Conservation (phyloP, 2,797 vertebrate genomes). For the Gallirallus australis region DNA sequence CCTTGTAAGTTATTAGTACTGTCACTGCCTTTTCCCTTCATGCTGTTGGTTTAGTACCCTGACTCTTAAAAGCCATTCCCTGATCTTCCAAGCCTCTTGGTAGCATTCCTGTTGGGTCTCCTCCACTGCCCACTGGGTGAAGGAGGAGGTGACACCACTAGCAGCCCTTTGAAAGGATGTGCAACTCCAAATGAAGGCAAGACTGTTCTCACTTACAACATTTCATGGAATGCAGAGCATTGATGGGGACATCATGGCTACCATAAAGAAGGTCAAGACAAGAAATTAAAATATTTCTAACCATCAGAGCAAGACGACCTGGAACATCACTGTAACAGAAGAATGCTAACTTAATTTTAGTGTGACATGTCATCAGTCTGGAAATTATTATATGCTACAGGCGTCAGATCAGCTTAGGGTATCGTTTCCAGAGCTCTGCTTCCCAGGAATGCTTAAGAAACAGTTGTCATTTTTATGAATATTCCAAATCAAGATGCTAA, state of each 20-base stretch:
- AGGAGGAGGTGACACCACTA: background rate
- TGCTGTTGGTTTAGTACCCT: background rate
- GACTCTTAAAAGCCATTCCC: background rate
- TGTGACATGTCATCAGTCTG: background rate
- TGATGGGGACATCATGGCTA: background rate
- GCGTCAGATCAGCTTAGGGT: background rate
- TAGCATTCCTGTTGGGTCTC: background rate
- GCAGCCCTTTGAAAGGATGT: background rate
- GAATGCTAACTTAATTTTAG: background rate
- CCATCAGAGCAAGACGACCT: background rate
- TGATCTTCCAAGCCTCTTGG: background rate
- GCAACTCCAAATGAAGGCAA: background rate
- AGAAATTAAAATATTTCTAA: background rate
- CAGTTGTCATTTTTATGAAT: background rate
- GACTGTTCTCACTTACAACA: background rate
- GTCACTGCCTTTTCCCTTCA: background rate
- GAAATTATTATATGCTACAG: background rate
- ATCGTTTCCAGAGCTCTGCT: fast-evolving
- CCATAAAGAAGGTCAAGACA: background rate
- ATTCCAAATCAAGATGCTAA: background rate
- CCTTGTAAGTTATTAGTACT: background rate
- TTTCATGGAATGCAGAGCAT: background rate
- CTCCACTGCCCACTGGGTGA: fast-evolving
- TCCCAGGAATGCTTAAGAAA: background rate
- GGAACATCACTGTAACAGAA: background rate